These are phyloP conservation scores for Nowickia ferox DNA, from an alignment of 2,888 invertebrate species.

Conservation along the genomic window DNA sequence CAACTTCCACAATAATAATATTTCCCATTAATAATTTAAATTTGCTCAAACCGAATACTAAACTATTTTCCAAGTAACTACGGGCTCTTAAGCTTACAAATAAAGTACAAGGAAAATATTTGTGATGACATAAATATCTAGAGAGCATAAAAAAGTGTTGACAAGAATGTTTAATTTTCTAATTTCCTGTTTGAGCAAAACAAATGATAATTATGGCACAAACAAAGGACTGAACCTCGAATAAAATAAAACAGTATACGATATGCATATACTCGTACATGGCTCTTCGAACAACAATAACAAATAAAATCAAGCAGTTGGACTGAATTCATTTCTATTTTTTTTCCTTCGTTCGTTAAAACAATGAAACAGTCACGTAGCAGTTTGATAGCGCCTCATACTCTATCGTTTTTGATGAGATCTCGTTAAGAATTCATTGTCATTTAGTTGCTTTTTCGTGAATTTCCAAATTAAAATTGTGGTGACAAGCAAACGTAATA, in stretches of 20 bases:
- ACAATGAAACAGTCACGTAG: conserved; percentile 74
- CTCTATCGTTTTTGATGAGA: conserved; percentile 66
- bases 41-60: conserved; percentile 2
- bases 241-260: conserved; percentile 13
- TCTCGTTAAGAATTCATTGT: conserved; percentile 70
- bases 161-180: conserved; percentile 66
- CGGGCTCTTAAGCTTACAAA: neutral
- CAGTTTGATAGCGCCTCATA: conserved; percentile 73
- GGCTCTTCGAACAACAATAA: conserved; percentile 23
- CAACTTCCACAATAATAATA: neutral
- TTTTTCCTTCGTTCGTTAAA: conserved; percentile 40
- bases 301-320: conserved; percentile 10
- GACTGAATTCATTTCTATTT: conserved; percentile 10
- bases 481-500: conserved; percentile 40
- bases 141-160: conserved; percentile 24
- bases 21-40: neutral
- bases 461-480: conserved; percentile 65
- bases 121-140: neutral
- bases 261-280: neutral
- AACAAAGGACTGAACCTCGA: conserved; percentile 14
- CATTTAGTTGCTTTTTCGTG: conserved; percentile 47
- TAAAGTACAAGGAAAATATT: neutral
- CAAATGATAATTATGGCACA: conserved; percentile 68
- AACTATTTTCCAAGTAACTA: conserved; percentile 14
- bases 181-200: conserved; percentile 58